These are phyloP conservation scores for Charaxes varanes DNA, from an alignment of 1,140 invertebrate genomes.

Conservation along the genomic window DNA sequence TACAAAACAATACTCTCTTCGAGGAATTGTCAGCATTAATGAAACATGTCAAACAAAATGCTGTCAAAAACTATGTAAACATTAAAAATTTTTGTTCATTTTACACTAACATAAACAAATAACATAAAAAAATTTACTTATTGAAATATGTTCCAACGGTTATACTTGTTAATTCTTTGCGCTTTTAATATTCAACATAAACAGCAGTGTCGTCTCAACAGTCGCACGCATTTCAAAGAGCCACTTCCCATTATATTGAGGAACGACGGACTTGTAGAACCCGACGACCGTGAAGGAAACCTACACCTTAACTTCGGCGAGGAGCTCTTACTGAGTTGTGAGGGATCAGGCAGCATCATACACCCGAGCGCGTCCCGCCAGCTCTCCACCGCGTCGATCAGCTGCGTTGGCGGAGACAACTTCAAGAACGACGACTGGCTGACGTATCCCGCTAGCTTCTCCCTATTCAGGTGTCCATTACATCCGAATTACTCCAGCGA, in stretches of 20 bases:
- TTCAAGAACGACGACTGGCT: slow-evolving; percentile 54
- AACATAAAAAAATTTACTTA: background rate
- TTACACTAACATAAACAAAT: background rate
- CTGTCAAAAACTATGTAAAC: too few relatives aligned
- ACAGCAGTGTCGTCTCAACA: slow-evolving; percentile 39
- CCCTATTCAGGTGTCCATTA: slow-evolving; percentile 34
- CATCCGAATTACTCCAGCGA: slow-evolving; percentile 36
- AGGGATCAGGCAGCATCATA: slow-evolving; percentile 25
- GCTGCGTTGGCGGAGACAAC: slow-evolving; percentile 38
- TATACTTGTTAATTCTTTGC: slow-evolving; percentile 44
- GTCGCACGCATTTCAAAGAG: slow-evolving; percentile 42
- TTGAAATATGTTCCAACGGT: slow-evolving; percentile 29
- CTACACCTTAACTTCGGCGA: slow-evolving; percentile 41
- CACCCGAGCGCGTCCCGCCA: slow-evolving; percentile 32
- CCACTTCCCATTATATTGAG: slow-evolving; percentile 48
- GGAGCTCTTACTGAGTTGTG: slow-evolving; percentile 42
- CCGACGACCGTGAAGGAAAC: slow-evolving; percentile 42
- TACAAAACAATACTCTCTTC: too few relatives aligned
- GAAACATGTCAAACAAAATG: too few relatives aligned
- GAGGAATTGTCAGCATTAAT: too few relatives aligned
- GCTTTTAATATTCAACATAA: slow-evolving; percentile 31
- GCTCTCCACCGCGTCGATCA: slow-evolving; percentile 30
- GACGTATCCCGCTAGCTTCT: slow-evolving; percentile 29
- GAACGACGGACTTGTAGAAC: slow-evolving; percentile 42
- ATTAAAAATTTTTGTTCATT: too few relatives aligned